Evolutionary conservation across 2,113 vertebrate genomes (phyloP).

Genomic region (Paramormyrops kingsleyae): DNA sequence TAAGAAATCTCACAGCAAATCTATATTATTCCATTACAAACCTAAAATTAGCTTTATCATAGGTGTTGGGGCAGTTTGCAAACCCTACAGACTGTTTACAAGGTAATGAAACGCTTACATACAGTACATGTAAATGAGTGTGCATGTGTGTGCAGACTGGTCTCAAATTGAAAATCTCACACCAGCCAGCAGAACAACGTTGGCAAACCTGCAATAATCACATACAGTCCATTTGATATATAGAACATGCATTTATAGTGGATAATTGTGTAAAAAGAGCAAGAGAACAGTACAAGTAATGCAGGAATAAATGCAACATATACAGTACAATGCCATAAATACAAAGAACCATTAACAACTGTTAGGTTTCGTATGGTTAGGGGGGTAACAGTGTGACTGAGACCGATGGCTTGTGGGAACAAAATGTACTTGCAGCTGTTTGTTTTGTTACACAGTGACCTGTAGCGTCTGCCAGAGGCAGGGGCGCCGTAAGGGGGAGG

Average conservation of each 20-base stretch:
- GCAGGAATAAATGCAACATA: background rate
- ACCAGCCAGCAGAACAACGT: no score
- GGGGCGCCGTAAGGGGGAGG: no score
- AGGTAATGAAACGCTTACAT: no score
- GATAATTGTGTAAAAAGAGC: background rate
- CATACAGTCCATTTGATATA: background rate
- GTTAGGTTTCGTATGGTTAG: background rate
- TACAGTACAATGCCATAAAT: background rate
- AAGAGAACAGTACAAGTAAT: background rate
- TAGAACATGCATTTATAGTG: background rate
- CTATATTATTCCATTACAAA: no score
- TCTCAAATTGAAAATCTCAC: no score
- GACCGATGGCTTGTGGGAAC: background rate
- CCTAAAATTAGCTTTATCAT: no score
- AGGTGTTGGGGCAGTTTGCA: no score
- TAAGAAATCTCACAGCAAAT: no score
- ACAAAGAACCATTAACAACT: background rate
- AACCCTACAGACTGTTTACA: no score
- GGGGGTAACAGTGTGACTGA: background rate
- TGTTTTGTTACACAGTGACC: background rate
- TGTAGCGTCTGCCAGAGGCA: background rate
- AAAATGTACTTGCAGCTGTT: background rate
- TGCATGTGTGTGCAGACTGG: no score
- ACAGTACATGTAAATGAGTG: no score
- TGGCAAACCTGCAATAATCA: background rate